These are phyloP conservation scores for Panzeria rudis DNA, from an alignment of 2,888 invertebrate genomes.

Conservation along the genomic window DNA sequence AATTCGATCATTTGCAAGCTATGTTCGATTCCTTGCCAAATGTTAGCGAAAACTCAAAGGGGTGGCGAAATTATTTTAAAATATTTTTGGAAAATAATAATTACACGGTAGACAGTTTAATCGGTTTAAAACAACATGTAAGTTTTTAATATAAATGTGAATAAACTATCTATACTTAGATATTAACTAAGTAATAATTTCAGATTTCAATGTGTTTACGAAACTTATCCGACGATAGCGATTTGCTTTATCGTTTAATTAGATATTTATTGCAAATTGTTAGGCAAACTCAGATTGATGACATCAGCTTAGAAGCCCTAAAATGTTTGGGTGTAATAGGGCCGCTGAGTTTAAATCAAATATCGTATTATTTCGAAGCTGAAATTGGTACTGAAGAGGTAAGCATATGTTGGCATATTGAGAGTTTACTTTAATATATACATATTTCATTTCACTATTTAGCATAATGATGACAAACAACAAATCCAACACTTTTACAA, in stretches of 20 bases:
- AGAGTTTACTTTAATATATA: background rate
- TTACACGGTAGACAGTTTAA: conserved; percentile 46
- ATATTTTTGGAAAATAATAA: conserved; percentile 44
- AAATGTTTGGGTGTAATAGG: conserved; percentile 86
- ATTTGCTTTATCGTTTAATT: conserved; percentile 76
- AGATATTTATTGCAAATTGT: conserved; percentile 77
- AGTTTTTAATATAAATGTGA: background rate
- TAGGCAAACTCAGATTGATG: conserved; percentile 73
- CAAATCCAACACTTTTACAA: conserved; percentile 76
- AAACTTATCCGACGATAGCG: conserved; percentile 73
- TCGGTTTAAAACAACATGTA: conserved; percentile 54
- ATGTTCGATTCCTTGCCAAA: conserved; percentile 58
- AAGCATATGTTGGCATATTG: background rate
- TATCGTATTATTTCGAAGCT: conserved; percentile 79
- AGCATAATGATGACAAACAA: conserved; percentile 63
- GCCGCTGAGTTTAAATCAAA: conserved; percentile 76
- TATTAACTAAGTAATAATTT: background rate
- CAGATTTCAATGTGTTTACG: conserved; percentile 78
- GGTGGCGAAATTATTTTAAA: conserved; percentile 38
- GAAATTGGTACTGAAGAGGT: conserved; percentile 77
- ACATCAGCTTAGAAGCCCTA: conserved; percentile 86
- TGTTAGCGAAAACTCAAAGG: background rate
- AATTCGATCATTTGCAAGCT: conserved; percentile 72
- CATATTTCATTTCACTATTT: conserved; percentile 12
- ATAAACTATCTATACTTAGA: background rate